phyloP scores from a whole-genome alignment of 2,797 vertebrate genomes.

The Emydoidea blandingii region DNA sequence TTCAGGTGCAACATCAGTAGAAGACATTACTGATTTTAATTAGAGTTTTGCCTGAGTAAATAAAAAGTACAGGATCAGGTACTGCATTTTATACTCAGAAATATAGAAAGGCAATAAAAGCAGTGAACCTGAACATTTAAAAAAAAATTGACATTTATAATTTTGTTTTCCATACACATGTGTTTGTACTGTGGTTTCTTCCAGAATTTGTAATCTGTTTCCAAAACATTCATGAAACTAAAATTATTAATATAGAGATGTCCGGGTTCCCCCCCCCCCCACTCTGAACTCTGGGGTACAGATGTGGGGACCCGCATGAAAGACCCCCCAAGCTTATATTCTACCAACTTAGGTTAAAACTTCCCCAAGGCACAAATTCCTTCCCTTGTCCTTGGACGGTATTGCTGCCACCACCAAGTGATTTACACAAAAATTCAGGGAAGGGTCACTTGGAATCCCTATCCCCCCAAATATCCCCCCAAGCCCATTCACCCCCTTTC shows the following conservation, averaged over 20 bases:
- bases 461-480: too few relatives aligned
- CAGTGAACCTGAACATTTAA: rapidly evolving
- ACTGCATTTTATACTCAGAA: not conserved
- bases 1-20: not conserved
- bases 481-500: too few relatives aligned
- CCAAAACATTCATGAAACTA: not conserved
- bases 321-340: too few relatives aligned
- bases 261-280: too few relatives aligned
- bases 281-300: too few relatives aligned
- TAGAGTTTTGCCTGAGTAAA: not conserved
- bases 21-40: not conserved
- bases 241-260: not conserved
- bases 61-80: not conserved
- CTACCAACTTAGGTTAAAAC: too few relatives aligned
- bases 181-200: not conserved
- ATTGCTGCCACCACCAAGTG: too few relatives aligned
- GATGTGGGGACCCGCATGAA: too few relatives aligned
- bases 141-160: not conserved
- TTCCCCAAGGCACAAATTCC: too few relatives aligned
- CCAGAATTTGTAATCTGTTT: not conserved
- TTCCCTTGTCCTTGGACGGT: too few relatives aligned
- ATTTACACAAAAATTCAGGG: too few relatives aligned
- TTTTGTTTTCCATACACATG: not conserved
- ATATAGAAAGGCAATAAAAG: not conserved
- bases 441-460: too few relatives aligned